Conservation (phyloP, 2,797 vertebrate species). For the Notamacropus eugenii region DNA sequence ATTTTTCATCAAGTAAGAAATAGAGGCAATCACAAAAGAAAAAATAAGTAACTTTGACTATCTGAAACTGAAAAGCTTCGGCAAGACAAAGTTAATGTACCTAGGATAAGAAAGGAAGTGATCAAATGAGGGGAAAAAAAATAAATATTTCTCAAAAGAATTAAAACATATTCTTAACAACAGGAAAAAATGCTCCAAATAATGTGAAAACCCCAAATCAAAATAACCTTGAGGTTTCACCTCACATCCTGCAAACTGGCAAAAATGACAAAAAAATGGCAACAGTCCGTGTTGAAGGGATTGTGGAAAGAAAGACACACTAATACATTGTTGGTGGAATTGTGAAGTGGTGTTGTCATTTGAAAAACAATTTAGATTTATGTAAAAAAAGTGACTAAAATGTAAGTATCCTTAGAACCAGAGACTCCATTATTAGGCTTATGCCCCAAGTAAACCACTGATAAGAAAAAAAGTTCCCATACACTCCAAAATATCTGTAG, state of each 20-base stretch:
- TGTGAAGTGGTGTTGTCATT: background rate
- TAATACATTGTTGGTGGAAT: background rate
- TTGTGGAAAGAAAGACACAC: background rate
- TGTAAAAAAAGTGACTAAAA: background rate
- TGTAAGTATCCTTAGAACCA: background rate
- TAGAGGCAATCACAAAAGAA: background rate
- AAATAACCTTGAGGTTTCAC: background rate
- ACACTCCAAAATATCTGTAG: background rate
- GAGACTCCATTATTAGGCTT: background rate
- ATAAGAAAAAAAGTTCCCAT: background rate
- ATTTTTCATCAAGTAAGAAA: background rate
- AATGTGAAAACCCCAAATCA: background rate
- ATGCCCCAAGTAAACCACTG: background rate
- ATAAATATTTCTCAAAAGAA: background rate
- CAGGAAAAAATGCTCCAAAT: background rate
- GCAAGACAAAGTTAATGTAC: background rate
- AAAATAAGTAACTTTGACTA: background rate
- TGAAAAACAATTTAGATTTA: background rate
- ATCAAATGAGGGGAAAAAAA: background rate
- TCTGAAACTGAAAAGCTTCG: background rate
- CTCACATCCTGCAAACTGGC: background rate
- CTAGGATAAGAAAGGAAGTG: background rate
- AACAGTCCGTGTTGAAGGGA: background rate
- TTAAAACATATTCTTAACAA: background rate
- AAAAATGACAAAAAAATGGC: background rate